Conservation (phyloP, 2,113 vertebrate species). For the Corythornis madagascariensis region DNA sequence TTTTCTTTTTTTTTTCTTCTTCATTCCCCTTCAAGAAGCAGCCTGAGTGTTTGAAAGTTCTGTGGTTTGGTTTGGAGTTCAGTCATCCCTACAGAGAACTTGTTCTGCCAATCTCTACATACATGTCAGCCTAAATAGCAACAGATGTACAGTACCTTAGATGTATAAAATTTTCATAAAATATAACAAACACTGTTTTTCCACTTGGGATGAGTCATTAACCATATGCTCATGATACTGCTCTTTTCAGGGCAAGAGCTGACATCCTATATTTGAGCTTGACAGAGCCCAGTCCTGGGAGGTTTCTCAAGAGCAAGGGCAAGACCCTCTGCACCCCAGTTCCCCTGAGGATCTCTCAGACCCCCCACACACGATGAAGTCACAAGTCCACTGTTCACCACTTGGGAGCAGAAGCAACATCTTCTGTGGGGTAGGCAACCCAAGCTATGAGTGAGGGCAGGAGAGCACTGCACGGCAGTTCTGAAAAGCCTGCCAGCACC, state of each 20-base stretch:
- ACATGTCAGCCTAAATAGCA: slow-evolving; percentile 85
- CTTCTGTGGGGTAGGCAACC: not conserved
- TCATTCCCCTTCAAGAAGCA: slow-evolving; percentile 76
- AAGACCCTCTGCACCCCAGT: not conserved
- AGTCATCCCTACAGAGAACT: slow-evolving; percentile 80
- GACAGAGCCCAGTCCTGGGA: not conserved
- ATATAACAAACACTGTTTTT: slow-evolving; percentile 80
- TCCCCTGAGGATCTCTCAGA: not conserved
- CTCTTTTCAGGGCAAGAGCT: slow-evolving; percentile 55
- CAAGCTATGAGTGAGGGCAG: not conserved
- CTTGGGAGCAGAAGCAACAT: not conserved
- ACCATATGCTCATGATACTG: slow-evolving; percentile 79
- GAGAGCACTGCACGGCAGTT: not conserved
- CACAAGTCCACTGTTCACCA: not conserved
- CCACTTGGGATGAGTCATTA: slow-evolving; percentile 83
- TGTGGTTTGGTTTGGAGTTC: slow-evolving; percentile 85
- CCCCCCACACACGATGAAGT: not conserved
- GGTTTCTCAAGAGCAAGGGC: not conserved
- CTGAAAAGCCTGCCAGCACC: not conserved
- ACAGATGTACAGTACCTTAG: slow-evolving; percentile 81
- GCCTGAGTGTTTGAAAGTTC: slow-evolving; percentile 76
- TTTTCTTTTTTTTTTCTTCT: not conserved
- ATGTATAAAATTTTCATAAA: slow-evolving; percentile 81
- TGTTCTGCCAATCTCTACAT: slow-evolving; percentile 83
- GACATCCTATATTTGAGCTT: slow-evolving; percentile 56